Evolutionary conservation across 2,113 vertebrate genomes (phyloP), one percentile per base, ranked within the genome.

Genomic region (Otolemur garnettii): DNA sequence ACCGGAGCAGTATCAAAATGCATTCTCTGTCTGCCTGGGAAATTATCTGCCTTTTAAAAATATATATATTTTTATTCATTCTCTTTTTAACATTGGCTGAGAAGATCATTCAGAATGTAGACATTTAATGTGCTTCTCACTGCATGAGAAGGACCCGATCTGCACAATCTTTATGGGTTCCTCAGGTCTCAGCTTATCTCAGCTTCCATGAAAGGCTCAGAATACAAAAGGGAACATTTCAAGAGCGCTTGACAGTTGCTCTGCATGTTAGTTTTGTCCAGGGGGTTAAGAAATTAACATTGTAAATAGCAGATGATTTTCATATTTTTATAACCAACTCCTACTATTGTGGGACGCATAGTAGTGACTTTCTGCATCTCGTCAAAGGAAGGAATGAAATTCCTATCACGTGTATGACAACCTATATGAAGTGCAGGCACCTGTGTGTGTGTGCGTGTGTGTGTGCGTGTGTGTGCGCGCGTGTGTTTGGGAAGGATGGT

Each of bases 111-210:
- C 64, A 7, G 21, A 10, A 11, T 28, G 12, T 28, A 26, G 30
- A 0, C 7, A 60, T 4, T 6, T 74, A 30, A 6, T 53, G 24
- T 3, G 9, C 0, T 0, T 57, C 13, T 13, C 2, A 90, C 22
- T 3, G 17, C 91, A 93, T 93, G 30, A 28, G 77, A 21, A 11
- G 0, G 33, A 59, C 69, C 98, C 97, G 94, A 97, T 87, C 97
- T 85, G 96, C 53, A 93, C 96, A 95, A 92, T 85, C 96, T 98
- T 82, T 30, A 94, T 96, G 78, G 97, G 2, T 78, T 2, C 5
- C 64, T 91, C 14, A 18, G 24, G 69, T 72, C n/a, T 71, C 22
- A 7, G 28, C 24, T 50, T 42, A 57, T 10, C 1, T 1, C 3
- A 64, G 21, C 24, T 11, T 69, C 26, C 42, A 59, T 42, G 19